Conservation (phyloP, 35 echinoderm and acorn worm species). For the Apostichopus parvimensis region DNA sequence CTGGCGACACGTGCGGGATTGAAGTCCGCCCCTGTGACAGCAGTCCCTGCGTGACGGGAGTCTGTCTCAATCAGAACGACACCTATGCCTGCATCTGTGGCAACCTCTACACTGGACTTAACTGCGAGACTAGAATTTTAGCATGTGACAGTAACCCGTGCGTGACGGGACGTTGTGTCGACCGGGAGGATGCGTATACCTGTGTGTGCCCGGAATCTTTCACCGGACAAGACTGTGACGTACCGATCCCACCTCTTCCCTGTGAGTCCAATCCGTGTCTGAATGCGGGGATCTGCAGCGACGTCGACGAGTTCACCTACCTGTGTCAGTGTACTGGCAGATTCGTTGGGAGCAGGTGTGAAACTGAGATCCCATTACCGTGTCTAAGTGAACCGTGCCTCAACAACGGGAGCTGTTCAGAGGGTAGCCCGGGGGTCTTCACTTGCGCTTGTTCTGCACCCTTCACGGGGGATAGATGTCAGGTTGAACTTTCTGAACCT, state of each 20-base stretch:
- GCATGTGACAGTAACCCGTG: conserved; percentile 86
- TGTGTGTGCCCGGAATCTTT: conserved; percentile 67
- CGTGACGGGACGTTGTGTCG: conserved; percentile 64
- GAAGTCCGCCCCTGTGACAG: conserved; percentile 82
- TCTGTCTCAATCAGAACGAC: conserved; percentile 67
- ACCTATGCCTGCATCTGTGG: conserved; percentile 23
- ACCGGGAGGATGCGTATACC: conserved; percentile 55
- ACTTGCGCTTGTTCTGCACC: conserved; percentile 26
- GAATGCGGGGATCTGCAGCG: conserved; percentile 64
- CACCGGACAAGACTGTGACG: conserved; percentile 73
- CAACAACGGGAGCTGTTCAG: conserved; percentile 50
- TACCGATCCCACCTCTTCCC: conserved; percentile 59
- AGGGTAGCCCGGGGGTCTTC: conserved; percentile 34
- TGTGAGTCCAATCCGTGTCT: conserved; percentile 77
- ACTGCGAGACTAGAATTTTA: conserved; percentile 68
- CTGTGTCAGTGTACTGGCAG: conserved; percentile 65
- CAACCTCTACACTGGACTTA: conserved; percentile 56
- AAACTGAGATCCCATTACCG: conserved; percentile 60
- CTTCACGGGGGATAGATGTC: conserved; percentile 59
- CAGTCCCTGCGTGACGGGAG: conserved; percentile 79
- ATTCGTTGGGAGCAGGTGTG: conserved; percentile 69
- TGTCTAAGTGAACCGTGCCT: conserved; percentile 66
- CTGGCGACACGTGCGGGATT: conserved; percentile 64
- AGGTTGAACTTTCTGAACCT: conserved; percentile 47
- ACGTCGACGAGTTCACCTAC: conserved; percentile 39